Percentiles rank a stretch among this genome's conserved stretches.
phyloP scores from a whole-genome alignment of 2,888 invertebrate species.

The Leucoptera coffeella region DNA sequence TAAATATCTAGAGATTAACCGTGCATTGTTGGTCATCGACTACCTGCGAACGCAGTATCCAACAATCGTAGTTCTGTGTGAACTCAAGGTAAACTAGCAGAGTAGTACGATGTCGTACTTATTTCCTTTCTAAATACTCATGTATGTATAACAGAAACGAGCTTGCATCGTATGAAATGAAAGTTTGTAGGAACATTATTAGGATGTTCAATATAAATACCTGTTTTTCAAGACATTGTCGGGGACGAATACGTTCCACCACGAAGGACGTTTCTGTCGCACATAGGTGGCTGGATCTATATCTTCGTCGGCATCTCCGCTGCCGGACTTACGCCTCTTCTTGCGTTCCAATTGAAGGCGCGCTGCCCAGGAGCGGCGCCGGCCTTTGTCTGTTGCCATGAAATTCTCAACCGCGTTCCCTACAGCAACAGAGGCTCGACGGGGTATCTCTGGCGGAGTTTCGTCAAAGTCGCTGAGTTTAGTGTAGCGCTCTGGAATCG shows the following conservation, averaged over 20 bases:
- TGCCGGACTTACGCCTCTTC: slow-evolving; percentile 49
- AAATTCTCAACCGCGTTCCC: slow-evolving; percentile 23
- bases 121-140: too few relatives aligned
- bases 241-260: slow-evolving; percentile 86
- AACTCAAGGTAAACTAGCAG: too few relatives aligned
- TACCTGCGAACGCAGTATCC: too few relatives aligned
- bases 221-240: slow-evolving; percentile 67
- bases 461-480: slow-evolving; percentile 37
- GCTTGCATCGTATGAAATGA: too few relatives aligned
- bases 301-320: slow-evolving; percentile 35
- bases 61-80: too few relatives aligned
- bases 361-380: slow-evolving; percentile 60
- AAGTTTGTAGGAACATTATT: too few relatives aligned
- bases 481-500: slow-evolving; percentile 39
- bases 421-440: slow-evolving; percentile 37
- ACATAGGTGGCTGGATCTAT: slow-evolving; percentile 34
- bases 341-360: slow-evolving; percentile 46
- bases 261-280: slow-evolving; percentile 71
- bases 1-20: too few relatives aligned
- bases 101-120: too few relatives aligned
- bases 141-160: too few relatives aligned
- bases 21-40: too few relatives aligned
- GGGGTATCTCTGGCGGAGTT: slow-evolving; percentile 32
- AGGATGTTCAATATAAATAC: slow-evolving; percentile 22
- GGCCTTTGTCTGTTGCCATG: slow-evolving; percentile 40